Evolutionary conservation across 2,113 vertebrate species (phyloP), one percentile per base, ranked within the genome.

Genomic region (Onychostoma macrolepis): DNA sequence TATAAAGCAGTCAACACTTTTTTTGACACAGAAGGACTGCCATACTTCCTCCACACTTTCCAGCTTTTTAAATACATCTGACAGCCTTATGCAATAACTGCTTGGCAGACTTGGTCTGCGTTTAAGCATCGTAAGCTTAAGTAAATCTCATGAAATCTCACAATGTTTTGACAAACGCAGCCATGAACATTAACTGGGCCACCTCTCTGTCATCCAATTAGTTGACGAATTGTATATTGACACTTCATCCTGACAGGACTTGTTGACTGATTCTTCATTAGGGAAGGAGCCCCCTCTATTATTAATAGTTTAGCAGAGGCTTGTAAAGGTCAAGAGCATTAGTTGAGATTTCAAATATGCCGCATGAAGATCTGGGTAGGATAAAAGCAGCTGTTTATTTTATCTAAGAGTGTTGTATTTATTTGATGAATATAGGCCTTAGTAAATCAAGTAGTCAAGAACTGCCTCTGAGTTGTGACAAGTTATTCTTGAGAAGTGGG

Each of bases 321-420:
- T 41, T 33, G n/a, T 56, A 78, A 87, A 84, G 86, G 82, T 87
- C 74, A 87, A 58, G 56, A 26, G 75, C 77, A 58, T 80, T 79
- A 12, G 41, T 76, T 76, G 72, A 28, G n/a, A 76, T 76, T 56
- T 79, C 48, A 79, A 53, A 79, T 48, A 50, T 30, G 6, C 15
- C 33, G 7, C 26, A 53, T 56, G 28, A 79, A 56, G 17, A 79
- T 53, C 76, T 56, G 48, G 48, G 15, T 30, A 30, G 9, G 19
- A 33, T 26, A 26, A 76, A 6, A 75, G 21, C 36, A 76, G 41
- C 41, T 45, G 41, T 45, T 75, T 13, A 6, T 26, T 61, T 43
- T 3, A 75, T 45, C n/a, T 12, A 43, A n/a, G 74, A 15, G 6
- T 30, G 15, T 8, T 38, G 33, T 10, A 24, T 21, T 11, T 38